Evolutionary conservation across 1,140 invertebrate species (phyloP).

Genomic region (Leucophenga varia): DNA sequence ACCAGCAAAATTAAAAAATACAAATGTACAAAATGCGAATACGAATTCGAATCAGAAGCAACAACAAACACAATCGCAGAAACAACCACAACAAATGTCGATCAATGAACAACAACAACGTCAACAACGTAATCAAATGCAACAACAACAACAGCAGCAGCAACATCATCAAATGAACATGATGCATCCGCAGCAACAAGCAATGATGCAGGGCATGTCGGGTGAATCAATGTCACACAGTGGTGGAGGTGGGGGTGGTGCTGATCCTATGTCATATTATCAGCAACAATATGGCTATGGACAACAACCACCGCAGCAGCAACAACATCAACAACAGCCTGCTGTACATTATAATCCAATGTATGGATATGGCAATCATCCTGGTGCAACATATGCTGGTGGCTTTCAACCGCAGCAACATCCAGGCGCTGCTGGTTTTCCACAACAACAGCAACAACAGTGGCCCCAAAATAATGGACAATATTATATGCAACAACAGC

Average conservation of each 20-base stretch:
- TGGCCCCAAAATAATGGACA: too few species aligned
- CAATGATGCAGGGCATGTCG: not conserved
- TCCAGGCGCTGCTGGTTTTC: too few species aligned
- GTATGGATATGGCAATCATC: not conserved
- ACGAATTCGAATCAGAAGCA: conserved; percentile 11
- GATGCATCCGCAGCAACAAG: not conserved
- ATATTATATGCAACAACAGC: conserved; percentile 2
- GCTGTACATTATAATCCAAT: conserved; percentile 9
- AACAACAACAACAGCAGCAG: conserved; percentile 9
- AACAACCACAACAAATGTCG: conserved; percentile 5
- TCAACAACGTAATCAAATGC: not conserved
- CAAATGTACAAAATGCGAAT: too few species aligned
- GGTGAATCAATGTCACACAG: too few species aligned
- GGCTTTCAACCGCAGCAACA: too few species aligned
- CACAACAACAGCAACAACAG: conserved; percentile 1
- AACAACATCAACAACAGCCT: conserved; percentile 9
- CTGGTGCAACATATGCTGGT: conserved; percentile 5
- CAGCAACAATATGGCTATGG: conserved; percentile 9
- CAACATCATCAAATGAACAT: not conserved
- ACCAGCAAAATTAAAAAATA: not conserved
- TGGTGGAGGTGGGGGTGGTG: too few species aligned
- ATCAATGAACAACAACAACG: not conserved
- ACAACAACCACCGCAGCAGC: conserved; percentile 1
- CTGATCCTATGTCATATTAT: conserved; percentile 8
- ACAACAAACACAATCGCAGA: not conserved